A percentile compares a stretch with the other conserved stretches of the same genome.
Conservation (phyloP, 2,888 invertebrate species). For the Criorhina ranunculi region DNA sequence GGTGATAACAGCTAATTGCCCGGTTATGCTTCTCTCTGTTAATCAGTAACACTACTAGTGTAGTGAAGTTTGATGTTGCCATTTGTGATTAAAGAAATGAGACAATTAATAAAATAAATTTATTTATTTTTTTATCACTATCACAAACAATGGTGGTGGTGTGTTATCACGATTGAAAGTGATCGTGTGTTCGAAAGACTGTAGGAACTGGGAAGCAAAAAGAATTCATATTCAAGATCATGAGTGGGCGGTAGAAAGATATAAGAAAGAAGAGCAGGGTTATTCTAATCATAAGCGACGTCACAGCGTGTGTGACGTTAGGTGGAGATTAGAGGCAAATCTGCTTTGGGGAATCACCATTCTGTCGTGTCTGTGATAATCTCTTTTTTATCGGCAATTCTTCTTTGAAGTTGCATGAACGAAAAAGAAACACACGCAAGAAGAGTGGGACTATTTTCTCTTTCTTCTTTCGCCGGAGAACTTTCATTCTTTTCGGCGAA, state of each 20-base stretch:
- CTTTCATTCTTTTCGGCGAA: too few species aligned
- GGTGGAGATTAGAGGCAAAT: constrained; percentile 11
- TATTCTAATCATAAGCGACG: constrained; percentile 36
- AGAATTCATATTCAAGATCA: background rate
- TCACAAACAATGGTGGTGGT: constrained; percentile 18
- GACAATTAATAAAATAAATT: constrained; percentile 17
- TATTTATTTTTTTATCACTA: constrained; percentile 32
- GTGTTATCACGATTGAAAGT: constrained; percentile 27
- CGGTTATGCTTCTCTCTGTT: constrained; percentile 15
- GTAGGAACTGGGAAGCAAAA: constrained; percentile 6
- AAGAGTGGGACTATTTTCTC: too few species aligned
- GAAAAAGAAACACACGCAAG: too few species aligned
- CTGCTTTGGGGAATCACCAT: constrained; percentile 16
- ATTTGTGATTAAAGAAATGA: constrained; percentile 24
- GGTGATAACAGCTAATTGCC: constrained; percentile 18
- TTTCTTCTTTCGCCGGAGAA: too few species aligned
- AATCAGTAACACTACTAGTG: constrained; percentile 28
- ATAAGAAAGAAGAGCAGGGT: background rate
- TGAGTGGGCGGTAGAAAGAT: background rate
- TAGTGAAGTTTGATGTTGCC: constrained; percentile 13
- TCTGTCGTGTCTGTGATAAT: constrained; percentile 24
- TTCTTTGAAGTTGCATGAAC: too few species aligned
- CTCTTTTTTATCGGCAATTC: background rate
- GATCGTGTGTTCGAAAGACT: constrained; percentile 40
- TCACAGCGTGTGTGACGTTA: constrained; percentile 25